phyloP scores from a whole-genome alignment of 2,888 invertebrate genomes.

The Punctoribates punctum region DNA sequence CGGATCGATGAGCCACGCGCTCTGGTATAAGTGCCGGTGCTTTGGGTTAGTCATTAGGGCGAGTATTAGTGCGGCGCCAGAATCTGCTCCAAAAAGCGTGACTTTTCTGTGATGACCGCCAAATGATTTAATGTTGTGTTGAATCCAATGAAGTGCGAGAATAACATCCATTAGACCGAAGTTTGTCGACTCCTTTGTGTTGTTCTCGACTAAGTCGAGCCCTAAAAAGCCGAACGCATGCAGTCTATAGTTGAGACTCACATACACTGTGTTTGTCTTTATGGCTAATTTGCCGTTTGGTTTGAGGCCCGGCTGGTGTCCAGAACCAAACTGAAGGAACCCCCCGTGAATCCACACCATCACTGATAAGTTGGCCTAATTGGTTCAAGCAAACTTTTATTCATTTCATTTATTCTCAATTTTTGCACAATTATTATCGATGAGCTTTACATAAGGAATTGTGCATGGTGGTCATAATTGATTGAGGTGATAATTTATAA shows the following conservation, averaged over 20 bases:
- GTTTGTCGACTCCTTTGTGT: conserved; percentile 66
- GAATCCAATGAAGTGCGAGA: conserved; percentile 72
- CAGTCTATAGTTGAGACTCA: conserved; percentile 77
- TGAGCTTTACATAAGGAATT: too few species aligned
- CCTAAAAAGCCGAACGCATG: conserved; percentile 73
- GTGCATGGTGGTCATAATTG: too few species aligned
- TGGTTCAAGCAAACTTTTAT: too few species aligned
- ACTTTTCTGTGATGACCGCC: conserved; percentile 67
- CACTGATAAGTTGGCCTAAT: conserved; percentile 47
- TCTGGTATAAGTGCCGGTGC: conserved; percentile 40
- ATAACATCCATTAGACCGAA: conserved; percentile 78
- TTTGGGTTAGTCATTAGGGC: conserved; percentile 41
- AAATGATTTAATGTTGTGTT: conserved; percentile 74
- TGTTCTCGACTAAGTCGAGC: conserved; percentile 62
- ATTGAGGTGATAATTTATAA: too few species aligned
- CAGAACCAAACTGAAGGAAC: conserved; percentile 47
- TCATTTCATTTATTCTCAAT: too few species aligned
- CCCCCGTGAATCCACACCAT: conserved; percentile 54
- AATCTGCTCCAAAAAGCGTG: conserved; percentile 47
- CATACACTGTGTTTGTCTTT: conserved; percentile 75
- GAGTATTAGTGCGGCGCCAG: conserved; percentile 47
- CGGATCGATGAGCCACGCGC: conserved; percentile 47
- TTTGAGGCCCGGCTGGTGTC: conserved; percentile 54
- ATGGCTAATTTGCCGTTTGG: conserved; percentile 73
- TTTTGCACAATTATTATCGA: too few species aligned